Percentiles rank a stretch among this genome's conserved stretches.
These are phyloP conservation scores for Aix galericulata DNA, from an alignment of 2,113 vertebrate genomes.

Conservation along the genomic window DNA sequence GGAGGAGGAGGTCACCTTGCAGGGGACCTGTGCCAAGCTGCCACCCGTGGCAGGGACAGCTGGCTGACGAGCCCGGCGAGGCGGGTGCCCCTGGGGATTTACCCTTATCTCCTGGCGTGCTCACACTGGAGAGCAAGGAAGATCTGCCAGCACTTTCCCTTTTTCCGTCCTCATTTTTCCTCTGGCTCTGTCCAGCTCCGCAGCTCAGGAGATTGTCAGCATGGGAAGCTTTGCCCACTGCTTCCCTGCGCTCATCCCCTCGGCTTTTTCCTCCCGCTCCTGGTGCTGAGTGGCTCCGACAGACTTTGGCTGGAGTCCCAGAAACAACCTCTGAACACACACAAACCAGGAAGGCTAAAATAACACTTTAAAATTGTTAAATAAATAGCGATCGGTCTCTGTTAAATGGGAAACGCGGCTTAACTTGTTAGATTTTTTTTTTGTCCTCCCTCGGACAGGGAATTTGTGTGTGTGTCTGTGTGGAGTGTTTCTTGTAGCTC, in stretches of 20 bases:
- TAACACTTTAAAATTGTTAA: constrained; percentile 62
- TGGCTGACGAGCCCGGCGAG: too few species aligned
- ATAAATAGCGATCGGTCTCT: not conserved
- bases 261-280: not conserved
- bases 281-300: not conserved
- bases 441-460: not conserved
- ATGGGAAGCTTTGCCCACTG: not conserved
- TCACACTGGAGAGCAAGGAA: not conserved
- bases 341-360: constrained; percentile 43
- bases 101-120: not conserved
- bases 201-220: not conserved
- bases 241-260: not conserved
- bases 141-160: not conserved
- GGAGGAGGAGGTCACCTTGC: not conserved
- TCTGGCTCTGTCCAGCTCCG: not conserved
- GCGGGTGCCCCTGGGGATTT: too few species aligned
- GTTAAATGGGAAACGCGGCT: not conserved
- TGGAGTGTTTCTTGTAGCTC: not conserved
- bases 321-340: constrained; percentile 41
- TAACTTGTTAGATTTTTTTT: constrained; percentile 40
- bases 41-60: not conserved
- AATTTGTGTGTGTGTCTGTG: not conserved
- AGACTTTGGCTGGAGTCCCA: constrained; percentile 49
- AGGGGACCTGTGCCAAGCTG: not conserved
- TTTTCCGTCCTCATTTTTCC: not conserved